These are phyloP conservation scores for Carollia perspicillata DNA, from an alignment of 2,113 vertebrate species.

Conservation along the genomic window DNA sequence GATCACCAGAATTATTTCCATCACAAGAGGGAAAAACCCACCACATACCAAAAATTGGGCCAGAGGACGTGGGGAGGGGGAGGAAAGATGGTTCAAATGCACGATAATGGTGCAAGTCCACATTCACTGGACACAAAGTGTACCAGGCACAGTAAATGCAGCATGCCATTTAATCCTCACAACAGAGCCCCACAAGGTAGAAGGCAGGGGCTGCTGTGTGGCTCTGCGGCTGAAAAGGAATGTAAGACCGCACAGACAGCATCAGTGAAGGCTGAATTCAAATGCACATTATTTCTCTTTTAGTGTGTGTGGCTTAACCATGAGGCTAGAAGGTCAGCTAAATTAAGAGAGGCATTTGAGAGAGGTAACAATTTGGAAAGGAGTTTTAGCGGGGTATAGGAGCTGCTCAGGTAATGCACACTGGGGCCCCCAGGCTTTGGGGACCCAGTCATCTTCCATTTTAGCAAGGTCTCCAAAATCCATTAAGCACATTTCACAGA, in stretches of 20 bases:
- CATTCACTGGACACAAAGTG: neutral
- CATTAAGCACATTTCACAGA: neutral
- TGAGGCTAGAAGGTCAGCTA: neutral
- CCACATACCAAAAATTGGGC: neutral
- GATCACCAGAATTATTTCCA: neutral
- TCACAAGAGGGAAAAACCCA: neutral
- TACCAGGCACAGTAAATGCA: fast-evolving
- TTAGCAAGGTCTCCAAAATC: neutral
- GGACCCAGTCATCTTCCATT: neutral
- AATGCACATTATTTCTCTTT: neutral
- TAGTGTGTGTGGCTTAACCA: neutral
- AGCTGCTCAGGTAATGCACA: neutral
- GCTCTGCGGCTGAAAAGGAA: neutral
- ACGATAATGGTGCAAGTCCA: neutral
- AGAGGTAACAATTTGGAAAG: neutral
- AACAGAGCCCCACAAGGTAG: neutral
- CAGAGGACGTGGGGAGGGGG: no score
- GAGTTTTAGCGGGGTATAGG: neutral
- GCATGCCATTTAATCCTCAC: neutral
- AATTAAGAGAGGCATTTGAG: neutral
- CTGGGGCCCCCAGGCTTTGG: neutral
- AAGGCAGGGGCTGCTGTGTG: neutral
- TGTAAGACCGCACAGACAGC: neutral
- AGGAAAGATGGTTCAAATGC: neutral
- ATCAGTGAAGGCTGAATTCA: neutral